Base-by-base conservation (phyloP, 2,888 invertebrate genomes). In the Xestia c-nigrum region DNA sequence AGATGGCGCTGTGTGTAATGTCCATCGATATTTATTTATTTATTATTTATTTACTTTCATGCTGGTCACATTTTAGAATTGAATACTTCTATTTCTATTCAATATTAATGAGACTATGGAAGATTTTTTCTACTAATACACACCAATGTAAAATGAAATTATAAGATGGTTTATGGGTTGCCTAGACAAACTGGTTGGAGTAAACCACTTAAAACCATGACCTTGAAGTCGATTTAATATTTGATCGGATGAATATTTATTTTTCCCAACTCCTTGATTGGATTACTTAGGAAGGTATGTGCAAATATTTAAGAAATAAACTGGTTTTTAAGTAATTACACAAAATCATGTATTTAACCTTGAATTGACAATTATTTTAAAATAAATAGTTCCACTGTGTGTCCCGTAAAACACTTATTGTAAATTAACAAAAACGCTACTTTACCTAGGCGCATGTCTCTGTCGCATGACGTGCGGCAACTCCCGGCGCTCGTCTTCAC, bases 401-500 rank as follows among this genome's bases (percentile, higher is more conserved):
- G 21, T 14, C n/a, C 21, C n/a, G 43, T 31, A 43, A 64, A n/a
- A 6, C n/a, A 40, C 5, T 21, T 31, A 3, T 9, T 59, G 7
- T 9, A 19, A 19, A 3, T 31, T 4, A 16, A 31, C 24, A 59
- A 16, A 59, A 59, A 31, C 31, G 9, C 7, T 38, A 38, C 31
- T 61, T 19, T 57, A 74, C 73, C 95, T 97, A 81, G 95, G 96
- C 74, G 95, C 94, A 95, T 97, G 95, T 97, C 97, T 95, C 97
- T 97, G 90, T 94, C 97, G 89, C 97, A 96, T 69, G 87, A 95
- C 88, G 72, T 96, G 96, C 57, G 96, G 95, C 19, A 97, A 97
- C 92, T 98, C 98, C 46, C 97, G 97, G 67, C 98, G 95, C 92
- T 98, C 98, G 85, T 98, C 98, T 80, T 98, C 98, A 1, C 98